These are phyloP conservation scores for Folsomia candida DNA, from an alignment of 2,888 invertebrate genomes.

Conservation along the genomic window DNA sequence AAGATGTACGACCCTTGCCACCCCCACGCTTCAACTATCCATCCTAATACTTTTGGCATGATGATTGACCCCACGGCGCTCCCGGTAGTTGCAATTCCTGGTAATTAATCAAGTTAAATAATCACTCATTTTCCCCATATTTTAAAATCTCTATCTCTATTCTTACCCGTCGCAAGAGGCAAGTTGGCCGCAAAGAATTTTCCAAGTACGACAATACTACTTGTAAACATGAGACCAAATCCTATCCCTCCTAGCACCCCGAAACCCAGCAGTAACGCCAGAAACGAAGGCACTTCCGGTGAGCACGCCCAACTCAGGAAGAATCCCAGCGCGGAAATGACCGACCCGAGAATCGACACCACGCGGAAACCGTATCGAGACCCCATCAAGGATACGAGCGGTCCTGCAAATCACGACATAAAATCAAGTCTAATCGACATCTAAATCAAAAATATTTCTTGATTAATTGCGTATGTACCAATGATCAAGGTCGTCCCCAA, in stretches of 20 bases:
- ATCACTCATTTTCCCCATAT: constrained; percentile 93
- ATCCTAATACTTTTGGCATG: constrained; percentile 63
- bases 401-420: constrained; percentile 63
- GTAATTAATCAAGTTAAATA: constrained; percentile 85
- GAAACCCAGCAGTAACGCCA: constrained; percentile 31
- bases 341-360: constrained; percentile 78
- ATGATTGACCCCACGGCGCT: constrained; percentile 8
- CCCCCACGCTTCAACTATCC: constrained; percentile 63
- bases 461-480: constrained; percentile 56
- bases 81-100: constrained; percentile 54
- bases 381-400: constrained; percentile 86
- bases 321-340: constrained; percentile 71
- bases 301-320: constrained; percentile 61
- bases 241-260: constrained; percentile 64
- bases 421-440: not conserved
- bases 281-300: constrained; percentile 30
- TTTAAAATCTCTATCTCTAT: too few relatives aligned
- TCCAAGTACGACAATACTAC: constrained; percentile 89
- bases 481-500: constrained; percentile 87
- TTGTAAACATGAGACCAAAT: constrained; percentile 91
- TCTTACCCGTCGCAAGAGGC: constrained; percentile 77
- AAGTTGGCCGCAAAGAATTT: constrained; percentile 96
- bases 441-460: not conserved
- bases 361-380: constrained; percentile 88
- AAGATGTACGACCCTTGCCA: constrained; percentile 76